Evolutionary conservation across 2,113 vertebrate species (phyloP).

Genomic region (Catharus minimus): DNA sequence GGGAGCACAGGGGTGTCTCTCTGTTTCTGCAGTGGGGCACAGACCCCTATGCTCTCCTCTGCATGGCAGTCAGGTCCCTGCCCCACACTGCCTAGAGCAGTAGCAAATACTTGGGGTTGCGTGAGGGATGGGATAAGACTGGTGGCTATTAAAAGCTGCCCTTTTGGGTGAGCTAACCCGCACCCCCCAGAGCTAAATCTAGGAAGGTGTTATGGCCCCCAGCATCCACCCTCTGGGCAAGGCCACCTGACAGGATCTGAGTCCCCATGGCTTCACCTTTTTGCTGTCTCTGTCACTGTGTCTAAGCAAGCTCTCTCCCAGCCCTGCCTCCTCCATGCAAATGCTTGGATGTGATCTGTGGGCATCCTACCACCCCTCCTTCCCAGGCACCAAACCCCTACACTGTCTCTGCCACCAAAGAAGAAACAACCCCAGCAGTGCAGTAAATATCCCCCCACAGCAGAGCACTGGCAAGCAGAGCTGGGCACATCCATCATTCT

Average conservation of each 20-base stretch:
- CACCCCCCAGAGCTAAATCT: not conserved
- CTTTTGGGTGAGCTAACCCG: not conserved
- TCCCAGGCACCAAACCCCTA: not conserved
- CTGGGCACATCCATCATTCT: not conserved
- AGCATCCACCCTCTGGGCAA: not conserved
- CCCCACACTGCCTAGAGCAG: not conserved
- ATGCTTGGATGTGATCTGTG: rapidly evolving
- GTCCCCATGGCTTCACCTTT: not conserved
- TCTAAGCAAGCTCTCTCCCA: not conserved
- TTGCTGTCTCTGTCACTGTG: not conserved
- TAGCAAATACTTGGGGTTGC: not conserved
- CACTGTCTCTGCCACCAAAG: not conserved
- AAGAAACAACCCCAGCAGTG: not conserved
- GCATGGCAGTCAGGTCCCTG: rapidly evolving
- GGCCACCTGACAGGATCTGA: not conserved
- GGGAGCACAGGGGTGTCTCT: not conserved
- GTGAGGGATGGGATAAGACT: not conserved
- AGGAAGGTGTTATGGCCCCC: not conserved
- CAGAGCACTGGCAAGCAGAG: not conserved
- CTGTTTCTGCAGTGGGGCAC: not conserved
- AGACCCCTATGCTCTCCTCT: not conserved
- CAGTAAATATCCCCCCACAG: constrained; percentile 20
- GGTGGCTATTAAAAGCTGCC: not conserved
- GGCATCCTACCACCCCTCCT: not conserved
- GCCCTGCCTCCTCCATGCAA: not conserved